phyloP scores from a whole-genome alignment of 2,113 vertebrate species.

The Campylorhamphus procurvoides region DNA sequence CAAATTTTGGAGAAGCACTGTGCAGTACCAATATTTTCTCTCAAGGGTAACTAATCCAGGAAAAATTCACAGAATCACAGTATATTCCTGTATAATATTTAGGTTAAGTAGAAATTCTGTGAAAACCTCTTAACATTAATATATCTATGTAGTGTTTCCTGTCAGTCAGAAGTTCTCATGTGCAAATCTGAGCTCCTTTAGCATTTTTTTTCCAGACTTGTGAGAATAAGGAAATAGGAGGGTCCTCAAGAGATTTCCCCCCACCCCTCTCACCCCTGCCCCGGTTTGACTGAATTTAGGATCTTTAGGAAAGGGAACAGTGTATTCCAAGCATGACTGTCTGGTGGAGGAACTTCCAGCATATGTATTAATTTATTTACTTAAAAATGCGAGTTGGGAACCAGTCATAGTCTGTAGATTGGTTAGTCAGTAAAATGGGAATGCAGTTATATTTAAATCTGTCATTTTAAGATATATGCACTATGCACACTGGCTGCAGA shows the following conservation, averaged over 20 bases:
- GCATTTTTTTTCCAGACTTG: background rate
- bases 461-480: background rate
- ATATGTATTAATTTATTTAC: background rate
- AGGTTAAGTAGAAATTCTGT: background rate
- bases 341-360: background rate
- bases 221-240: background rate
- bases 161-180: background rate
- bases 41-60: background rate
- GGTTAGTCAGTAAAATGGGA: background rate
- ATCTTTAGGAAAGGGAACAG: background rate
- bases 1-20: background rate
- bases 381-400: background rate
- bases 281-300: background rate
- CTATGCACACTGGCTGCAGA: background rate
- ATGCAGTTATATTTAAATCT: background rate
- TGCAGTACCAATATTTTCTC: background rate
- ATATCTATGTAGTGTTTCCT: background rate
- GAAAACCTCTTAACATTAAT: background rate
- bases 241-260: background rate
- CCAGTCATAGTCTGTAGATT: background rate
- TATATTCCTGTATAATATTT: background rate
- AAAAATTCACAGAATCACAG: background rate
- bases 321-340: background rate
- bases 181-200: background rate
- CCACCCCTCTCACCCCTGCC: background rate